Evolutionary conservation across 2,113 vertebrate species (phyloP), one percentile per base, ranked within the genome.

Genomic region (Heterochromis multidens): DNA sequence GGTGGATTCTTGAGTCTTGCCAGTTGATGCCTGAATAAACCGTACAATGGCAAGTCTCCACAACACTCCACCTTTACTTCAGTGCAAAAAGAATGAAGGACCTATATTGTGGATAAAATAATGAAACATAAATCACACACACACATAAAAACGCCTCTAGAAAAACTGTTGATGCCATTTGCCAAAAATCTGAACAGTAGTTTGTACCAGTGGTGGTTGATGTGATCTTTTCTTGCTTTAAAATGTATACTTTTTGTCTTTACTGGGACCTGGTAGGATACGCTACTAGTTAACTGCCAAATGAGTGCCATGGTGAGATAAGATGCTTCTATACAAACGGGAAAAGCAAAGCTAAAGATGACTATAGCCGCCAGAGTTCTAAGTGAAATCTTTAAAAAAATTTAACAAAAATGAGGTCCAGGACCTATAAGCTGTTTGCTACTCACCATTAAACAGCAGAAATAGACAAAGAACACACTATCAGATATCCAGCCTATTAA

Each of bases 361-460:
- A 21, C 17, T 62, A 21, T 21, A 12, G 33, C 4, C 6, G 6
- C 33, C 33, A 62, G 19, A 62, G 10, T 9, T 33, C 17, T 21
- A 29, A 12, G 17, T 62, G 29, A 1, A 0, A 2, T n/a, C 60
- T 62, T 16, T 27, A 62, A 4, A 6, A 61, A 61, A 60, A 10
- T 0, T 33, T 4, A 33, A 33, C 0, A 33, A 62, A 62, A 62
- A 35, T 7, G 3, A 31, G 4, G 27, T 61, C 59, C 17, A 33
- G 19, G 17, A 33, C 3, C 60, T 62, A 19, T 6, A 62, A n/a
- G 5, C 21, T 63, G 10, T 63, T 17, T 17, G 43, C 14, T 49
- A 49, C 5, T 6, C 33, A 35, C 33, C 33, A 35, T 35, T 35
- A 33, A 33, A 33, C 31, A 33, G 5, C 31, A 33, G 5, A 33